Evolutionary conservation across 1,140 invertebrate species (phyloP).

Genomic region (Melanaphis sacchari): DNA sequence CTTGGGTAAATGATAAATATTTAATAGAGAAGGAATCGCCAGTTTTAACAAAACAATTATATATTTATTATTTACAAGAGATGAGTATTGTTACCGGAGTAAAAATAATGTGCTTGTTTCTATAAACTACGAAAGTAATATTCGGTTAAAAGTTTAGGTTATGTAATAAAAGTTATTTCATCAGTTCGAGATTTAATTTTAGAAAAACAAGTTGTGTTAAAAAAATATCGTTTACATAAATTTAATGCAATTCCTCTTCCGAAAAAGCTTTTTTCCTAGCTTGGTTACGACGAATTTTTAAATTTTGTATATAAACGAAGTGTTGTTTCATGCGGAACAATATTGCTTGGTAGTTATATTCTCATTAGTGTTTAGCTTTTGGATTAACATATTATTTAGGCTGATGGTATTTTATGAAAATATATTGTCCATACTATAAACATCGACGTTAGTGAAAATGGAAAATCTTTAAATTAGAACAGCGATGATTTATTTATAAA

Average conservation of each 20-base stretch:
- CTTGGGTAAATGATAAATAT: conserved; percentile 20
- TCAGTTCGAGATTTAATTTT: neutral
- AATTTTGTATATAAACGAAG: neutral
- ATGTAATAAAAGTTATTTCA: conserved; percentile 10
- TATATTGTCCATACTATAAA: neutral
- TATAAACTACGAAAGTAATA: neutral
- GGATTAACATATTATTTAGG: neutral
- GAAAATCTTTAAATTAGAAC: neutral
- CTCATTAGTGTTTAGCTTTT: conserved; percentile 33
- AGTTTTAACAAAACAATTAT: neutral
- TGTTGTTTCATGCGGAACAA: neutral
- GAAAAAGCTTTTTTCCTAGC: neutral
- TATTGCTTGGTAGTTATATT: conserved; percentile 40
- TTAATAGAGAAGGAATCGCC: neutral
- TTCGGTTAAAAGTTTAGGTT: conserved; percentile 18
- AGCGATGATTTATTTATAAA: neutral
- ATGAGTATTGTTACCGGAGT: neutral
- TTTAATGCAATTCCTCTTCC: conserved; percentile 33
- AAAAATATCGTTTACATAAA: conserved; percentile 8
- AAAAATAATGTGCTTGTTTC: neutral
- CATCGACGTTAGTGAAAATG: neutral
- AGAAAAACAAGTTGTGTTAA: neutral
- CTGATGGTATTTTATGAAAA: neutral
- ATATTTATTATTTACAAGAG: neutral
- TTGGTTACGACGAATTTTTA: conserved; percentile 16